A percentile compares a stretch with the other conserved stretches of the same genome.
These are phyloP conservation scores for Athripsodes cinereus DNA, from an alignment of 2,888 invertebrate genomes.

Conservation along the genomic window DNA sequence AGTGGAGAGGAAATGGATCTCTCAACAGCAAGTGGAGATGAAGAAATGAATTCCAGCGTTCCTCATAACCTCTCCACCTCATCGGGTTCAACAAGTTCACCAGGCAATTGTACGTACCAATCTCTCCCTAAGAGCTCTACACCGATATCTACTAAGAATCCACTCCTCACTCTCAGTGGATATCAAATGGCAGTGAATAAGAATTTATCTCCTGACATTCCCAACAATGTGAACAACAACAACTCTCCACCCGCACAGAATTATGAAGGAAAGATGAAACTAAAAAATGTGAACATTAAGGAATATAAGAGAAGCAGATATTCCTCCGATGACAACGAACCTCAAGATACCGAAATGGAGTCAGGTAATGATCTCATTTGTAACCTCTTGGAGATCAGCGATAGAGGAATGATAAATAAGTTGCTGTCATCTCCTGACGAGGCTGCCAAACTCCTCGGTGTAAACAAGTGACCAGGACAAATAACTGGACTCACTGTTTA, in stretches of 20 bases:
- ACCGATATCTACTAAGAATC: conserved; percentile 12
- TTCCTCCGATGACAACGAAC: conserved; percentile 46
- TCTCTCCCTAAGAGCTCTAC: conserved; percentile 15
- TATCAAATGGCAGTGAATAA: conserved; percentile 26
- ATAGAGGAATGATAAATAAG: conserved; percentile 78
- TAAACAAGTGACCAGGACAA: conserved; percentile 52
- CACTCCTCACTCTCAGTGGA: conserved; percentile 16
- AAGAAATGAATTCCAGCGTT: conserved; percentile 31
- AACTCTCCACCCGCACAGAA: conserved; percentile 49
- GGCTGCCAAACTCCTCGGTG: conserved; percentile 82
- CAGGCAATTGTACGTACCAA: conserved; percentile 8
- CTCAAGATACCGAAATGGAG: conserved; percentile 44
- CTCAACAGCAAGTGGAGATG: conserved; percentile 41
- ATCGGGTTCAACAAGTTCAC: conserved; percentile 4
- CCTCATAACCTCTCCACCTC: conserved; percentile 4
- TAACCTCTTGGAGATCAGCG: conserved; percentile 81
- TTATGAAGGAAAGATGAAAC: conserved; percentile 49
- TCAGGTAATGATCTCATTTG: conserved; percentile 75
- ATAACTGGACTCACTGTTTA: conserved; percentile 17
- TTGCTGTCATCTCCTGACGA: conserved; percentile 75
- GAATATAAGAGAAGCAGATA: conserved; percentile 33
- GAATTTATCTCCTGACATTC: conserved; percentile 35
- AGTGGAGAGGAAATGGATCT: conserved; percentile 41
- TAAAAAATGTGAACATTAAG: conserved; percentile 19
- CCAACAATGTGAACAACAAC: conserved; percentile 49